Evolutionary conservation across 2,113 vertebrate species (phyloP).

Genomic region (Cheirogaleus medius): DNA sequence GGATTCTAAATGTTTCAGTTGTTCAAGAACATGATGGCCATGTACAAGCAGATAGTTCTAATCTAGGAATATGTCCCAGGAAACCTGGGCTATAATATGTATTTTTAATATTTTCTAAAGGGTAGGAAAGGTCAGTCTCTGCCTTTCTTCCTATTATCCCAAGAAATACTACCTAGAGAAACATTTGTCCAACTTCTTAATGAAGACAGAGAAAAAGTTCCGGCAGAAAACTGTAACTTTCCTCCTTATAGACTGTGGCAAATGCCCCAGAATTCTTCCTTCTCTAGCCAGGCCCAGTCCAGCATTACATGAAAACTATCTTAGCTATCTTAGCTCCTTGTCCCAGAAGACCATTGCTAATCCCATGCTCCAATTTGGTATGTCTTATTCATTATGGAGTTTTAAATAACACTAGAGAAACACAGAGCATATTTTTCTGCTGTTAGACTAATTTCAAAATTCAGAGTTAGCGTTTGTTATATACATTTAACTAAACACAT

Average conservation of each 20-base stretch:
- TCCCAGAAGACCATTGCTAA: background rate
- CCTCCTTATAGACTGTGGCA: background rate
- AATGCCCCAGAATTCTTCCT: background rate
- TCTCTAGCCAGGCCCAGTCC: background rate
- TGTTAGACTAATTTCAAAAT: conserved; percentile 10
- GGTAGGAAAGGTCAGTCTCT: background rate
- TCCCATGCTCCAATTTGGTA: background rate
- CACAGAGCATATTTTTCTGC: background rate
- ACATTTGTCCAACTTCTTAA: background rate
- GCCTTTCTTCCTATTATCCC: conserved; percentile 5
- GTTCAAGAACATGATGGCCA: background rate
- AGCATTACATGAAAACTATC: background rate
- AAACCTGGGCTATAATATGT: background rate
- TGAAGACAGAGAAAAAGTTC: background rate
- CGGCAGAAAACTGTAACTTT: conserved; percentile 7
- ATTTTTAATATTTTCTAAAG: conserved; percentile 41
- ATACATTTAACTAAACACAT: background rate
- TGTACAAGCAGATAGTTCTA: background rate
- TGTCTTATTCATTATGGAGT: conserved; percentile 8
- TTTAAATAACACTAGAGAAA: conserved; percentile 29
- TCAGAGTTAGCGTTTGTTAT: background rate
- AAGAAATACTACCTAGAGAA: conserved; percentile 19
- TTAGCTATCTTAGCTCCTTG: background rate
- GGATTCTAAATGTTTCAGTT: conserved; percentile 46
- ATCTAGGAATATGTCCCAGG: background rate